These are phyloP conservation scores for Drosophila parvula DNA, from an alignment of 1,140 invertebrate genomes.

Conservation along the genomic window DNA sequence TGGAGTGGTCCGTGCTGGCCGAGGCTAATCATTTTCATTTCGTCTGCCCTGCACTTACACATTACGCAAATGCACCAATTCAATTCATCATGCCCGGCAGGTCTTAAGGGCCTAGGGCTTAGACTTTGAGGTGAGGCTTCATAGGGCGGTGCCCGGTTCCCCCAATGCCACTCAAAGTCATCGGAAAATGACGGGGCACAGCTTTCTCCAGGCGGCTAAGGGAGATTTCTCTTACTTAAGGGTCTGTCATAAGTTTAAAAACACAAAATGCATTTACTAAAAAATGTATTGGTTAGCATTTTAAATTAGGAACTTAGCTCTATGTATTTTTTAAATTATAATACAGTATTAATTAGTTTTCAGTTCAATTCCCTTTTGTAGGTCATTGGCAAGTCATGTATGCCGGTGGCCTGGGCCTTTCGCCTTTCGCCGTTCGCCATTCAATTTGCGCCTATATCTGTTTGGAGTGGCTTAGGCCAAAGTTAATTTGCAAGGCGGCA, in stretches of 20 bases:
- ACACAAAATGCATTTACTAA: too few species aligned
- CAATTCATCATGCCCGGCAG: slow-evolving; percentile 52
- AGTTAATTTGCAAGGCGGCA: slow-evolving; percentile 80
- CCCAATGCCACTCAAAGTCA: neutral
- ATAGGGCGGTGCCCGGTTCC: neutral
- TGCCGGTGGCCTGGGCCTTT: slow-evolving; percentile 14
- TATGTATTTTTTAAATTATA: neutral
- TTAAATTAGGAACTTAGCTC: too few species aligned
- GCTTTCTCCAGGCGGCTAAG: slow-evolving; percentile 8
- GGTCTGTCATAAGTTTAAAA: too few species aligned
- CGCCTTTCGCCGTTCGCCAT: slow-evolving; percentile 44
- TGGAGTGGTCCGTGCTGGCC: slow-evolving; percentile 20
- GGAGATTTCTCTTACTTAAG: neutral
- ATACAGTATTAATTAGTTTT: too few species aligned
- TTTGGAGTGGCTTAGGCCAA: slow-evolving; percentile 75
- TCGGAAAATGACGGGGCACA: neutral
- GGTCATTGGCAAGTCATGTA: slow-evolving; percentile 42
- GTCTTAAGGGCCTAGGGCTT: neutral
- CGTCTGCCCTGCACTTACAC: slow-evolving; percentile 17
- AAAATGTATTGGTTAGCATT: too few species aligned
- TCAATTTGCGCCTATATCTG: slow-evolving; percentile 53
- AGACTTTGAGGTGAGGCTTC: slow-evolving; percentile 2
- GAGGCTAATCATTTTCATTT: slow-evolving; percentile 58
- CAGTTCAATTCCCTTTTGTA: slow-evolving; percentile 23
- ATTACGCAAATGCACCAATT: slow-evolving; percentile 76